Base-by-base conservation (phyloP, 30 jellyfish, hydroid and myxozoan genomes). In the Catostylus mosaicus region DNA sequence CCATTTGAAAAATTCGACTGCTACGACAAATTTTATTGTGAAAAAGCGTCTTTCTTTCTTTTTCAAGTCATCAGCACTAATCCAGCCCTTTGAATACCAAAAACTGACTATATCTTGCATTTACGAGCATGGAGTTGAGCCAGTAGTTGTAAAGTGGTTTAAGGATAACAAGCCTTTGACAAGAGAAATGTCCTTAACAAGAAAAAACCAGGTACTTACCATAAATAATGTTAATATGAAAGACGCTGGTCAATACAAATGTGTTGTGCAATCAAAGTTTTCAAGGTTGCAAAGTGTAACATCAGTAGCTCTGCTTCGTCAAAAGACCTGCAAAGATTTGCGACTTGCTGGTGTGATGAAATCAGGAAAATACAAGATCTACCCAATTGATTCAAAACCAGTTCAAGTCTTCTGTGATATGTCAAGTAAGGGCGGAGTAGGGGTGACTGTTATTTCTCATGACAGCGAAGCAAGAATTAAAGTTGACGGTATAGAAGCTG, bases 381-480 rank as follows among this genome's bases (percentile, higher is more conserved):
- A 45, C 27, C 64, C 82, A 23, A n/a, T 3, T 24, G 23, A 31
- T n/a, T n/a, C n/a, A n/a, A 60, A 47, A 7, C 69, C 80, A 12
- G 60, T 30, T 67, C 74, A 23, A 2, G 82, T 79, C 19, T 79
- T 34, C 57, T 79, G 89, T 29, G 89, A 79, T 32, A 79, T 79
- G 89, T 30, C 14, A 26, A 36, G 82, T 57, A 48, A 51, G 63
- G 22, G 18, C 16, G 89, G 75, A 14, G 73, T 29, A 16, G 89
- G 89, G 5, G 73, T 79, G 26, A 79, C 89, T 37, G 48, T 79
- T 0, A 51, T 79, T 1, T 79, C 89, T 2, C 89, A 79, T 51
- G 79, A 79, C 66, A 79, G 89, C 46, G 89, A 79, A 30, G 82
- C 82, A n/a, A 47, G 89, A 16, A 61, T 60, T 3, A 52, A 20